Base-by-base conservation (phyloP, 2,113 vertebrate species). In the Stigmatopora nigra region DNA sequence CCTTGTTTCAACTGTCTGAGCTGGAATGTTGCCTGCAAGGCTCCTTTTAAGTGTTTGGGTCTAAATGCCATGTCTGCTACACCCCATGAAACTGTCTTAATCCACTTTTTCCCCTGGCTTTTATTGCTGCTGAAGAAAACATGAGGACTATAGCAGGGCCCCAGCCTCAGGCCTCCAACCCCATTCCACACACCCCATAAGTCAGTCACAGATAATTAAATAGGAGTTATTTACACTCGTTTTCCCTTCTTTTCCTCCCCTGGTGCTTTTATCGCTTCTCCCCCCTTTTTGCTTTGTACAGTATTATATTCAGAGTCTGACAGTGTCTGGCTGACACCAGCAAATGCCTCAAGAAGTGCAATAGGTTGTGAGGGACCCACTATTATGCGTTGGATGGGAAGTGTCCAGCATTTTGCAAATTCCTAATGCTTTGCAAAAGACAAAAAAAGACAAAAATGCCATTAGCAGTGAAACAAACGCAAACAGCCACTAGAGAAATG, bases 171-270 rank as follows among this genome's bases (percentile, higher is more conserved):
- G 90, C 86, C 88, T 85, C 86, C 82, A 82, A 85, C 86, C 89
- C 85, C 89, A 88, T 87, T 88, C 88, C 88, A 84, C 87, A 88
- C 89, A 90, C 88, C 88, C 88, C 89, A 90, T 92, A 91, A 88
- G 87, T 92, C 90, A 92, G 86, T 86, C 88, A 86, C 90, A 91
- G 89, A 88, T 89, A 90, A 91, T 90, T 90, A 91, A 89, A 90
- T 89, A 84, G 82, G 85, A 90, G 86, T 90, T 91, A 91, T 91
- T 90, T 90, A 91, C 88, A 87, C 87, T 84, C 73, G 61, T 87
- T 85, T 84, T 84, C 84, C 78, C 82, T 87, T 75, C 79, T 87
- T 75, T 78, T 76, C 78, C 76, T 81, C 76, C 74, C 74, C 82
- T 85, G 82, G 78, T 76, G 56, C 74, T 81, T 86, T 88, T 82